Percentiles rank a stretch among this genome's conserved stretches.
These are phyloP conservation scores for Dasyurus viverrinus DNA, from an alignment of 2,113 vertebrate genomes.

Conservation along the genomic window DNA sequence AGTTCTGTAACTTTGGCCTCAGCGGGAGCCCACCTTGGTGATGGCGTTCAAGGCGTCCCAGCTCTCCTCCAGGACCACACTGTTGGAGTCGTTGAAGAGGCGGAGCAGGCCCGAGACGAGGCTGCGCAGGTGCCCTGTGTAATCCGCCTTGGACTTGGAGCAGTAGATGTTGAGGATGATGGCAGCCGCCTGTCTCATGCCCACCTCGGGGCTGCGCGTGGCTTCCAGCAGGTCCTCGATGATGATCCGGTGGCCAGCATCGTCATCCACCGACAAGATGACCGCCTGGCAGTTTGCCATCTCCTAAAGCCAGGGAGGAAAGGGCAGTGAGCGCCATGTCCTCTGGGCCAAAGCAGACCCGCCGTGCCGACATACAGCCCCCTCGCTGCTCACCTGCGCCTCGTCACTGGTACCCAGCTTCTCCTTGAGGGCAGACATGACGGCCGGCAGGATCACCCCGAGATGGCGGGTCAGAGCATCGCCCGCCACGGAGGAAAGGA, in stretches of 20 bases:
- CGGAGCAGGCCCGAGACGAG: slow-evolving; percentile 95
- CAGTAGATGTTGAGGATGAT: slow-evolving; percentile 97
- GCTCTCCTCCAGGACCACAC: slow-evolving; percentile 94
- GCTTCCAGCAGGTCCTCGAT: slow-evolving; percentile 96
- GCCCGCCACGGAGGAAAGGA: slow-evolving; percentile 96
- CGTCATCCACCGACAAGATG: slow-evolving; percentile 96
- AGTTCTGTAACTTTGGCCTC: neutral
- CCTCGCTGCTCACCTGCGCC: slow-evolving; percentile 85
- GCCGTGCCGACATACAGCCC: accelerated
- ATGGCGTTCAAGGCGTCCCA: slow-evolving; percentile 98
- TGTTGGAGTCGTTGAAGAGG: slow-evolving; percentile 94
- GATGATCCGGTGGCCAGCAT: slow-evolving; percentile 95
- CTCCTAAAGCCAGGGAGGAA: slow-evolving; percentile 85
- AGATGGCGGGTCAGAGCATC: slow-evolving; percentile 96
- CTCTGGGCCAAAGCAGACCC: accelerated
- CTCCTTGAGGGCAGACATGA: slow-evolving; percentile 94
- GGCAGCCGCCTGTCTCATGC: slow-evolving; percentile 92
- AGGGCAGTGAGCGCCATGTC: neutral
- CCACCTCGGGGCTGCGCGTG: slow-evolving; percentile 90
- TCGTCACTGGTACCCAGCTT: slow-evolving; percentile 93
- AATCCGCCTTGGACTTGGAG: slow-evolving; percentile 94
- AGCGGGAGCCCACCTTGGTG: slow-evolving; percentile 89
- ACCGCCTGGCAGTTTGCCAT: slow-evolving; percentile 95
- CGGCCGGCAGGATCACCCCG: slow-evolving; percentile 94
- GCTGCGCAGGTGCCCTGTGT: slow-evolving; percentile 90